Percentiles rank a stretch among this genome's conserved stretches.
Evolutionary conservation across 2,888 invertebrate genomes (phyloP).

Genomic region (Pachydiplax longipennis): DNA sequence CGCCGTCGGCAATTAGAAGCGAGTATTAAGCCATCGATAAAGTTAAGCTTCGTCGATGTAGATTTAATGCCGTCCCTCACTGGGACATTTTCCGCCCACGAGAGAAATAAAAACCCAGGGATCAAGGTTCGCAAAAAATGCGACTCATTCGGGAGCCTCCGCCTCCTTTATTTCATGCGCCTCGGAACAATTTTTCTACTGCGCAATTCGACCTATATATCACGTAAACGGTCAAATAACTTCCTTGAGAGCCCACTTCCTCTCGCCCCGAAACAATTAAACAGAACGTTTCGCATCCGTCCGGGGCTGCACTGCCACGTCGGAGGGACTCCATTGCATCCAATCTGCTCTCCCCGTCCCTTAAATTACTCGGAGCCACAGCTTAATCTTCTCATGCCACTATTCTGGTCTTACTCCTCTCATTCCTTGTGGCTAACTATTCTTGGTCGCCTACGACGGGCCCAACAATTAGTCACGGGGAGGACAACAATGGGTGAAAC

Average conservation of each 20-base stretch:
- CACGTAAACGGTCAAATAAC: slow-evolving; percentile 41
- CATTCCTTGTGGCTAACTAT: slow-evolving; percentile 28
- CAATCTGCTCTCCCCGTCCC: slow-evolving; percentile 9
- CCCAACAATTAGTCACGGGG: slow-evolving; percentile 37
- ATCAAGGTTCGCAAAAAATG: neutral
- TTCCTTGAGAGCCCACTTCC: slow-evolving; percentile 39
- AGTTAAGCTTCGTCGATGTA: neutral
- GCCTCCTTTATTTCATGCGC: neutral
- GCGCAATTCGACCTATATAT: slow-evolving; percentile 19
- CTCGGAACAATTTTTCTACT: neutral
- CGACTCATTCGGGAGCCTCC: neutral
- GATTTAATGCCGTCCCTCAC: neutral
- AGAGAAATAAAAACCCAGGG: neutral
- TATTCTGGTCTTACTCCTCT: slow-evolving; percentile 24
- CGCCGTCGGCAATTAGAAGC: neutral
- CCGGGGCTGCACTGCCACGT: neutral
- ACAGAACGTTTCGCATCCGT: slow-evolving; percentile 32
- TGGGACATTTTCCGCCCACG: neutral
- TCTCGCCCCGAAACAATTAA: slow-evolving; percentile 31
- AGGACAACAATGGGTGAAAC: slow-evolving; percentile 38
- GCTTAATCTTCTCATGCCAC: slow-evolving; percentile 43
- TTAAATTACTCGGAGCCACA: slow-evolving; percentile 34
- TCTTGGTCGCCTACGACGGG: slow-evolving; percentile 40
- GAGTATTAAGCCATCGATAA: neutral
- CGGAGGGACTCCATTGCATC: neutral